Base-by-base conservation (phyloP, 2,888 invertebrate species). In the Drosophila kuntzei region DNA sequence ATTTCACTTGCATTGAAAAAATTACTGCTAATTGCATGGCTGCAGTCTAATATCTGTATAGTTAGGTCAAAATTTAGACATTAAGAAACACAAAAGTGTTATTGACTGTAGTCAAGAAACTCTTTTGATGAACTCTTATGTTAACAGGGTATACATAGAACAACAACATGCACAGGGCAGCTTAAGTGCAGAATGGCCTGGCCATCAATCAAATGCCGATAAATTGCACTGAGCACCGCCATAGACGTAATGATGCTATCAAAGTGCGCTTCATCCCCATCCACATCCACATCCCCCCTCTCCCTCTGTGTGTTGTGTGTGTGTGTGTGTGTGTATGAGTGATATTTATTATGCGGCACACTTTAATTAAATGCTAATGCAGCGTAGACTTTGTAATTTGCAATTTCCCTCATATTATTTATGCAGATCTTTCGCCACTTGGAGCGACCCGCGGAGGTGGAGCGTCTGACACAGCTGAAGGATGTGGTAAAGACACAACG, bases 371-470 rank as follows among this genome's bases (percentile, higher is more conserved):
- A 71, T 76, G 54, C 46, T 61, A 63, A 76, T 71, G 63, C 63
- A 50, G 47, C 58, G 27, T 46, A 9, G 47, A 37, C 57, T 49
- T 20, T 64, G 47, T 76, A 66, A 54, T 67, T 66, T 60, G 59
- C 39, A 44, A 70, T 63, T 49, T 50, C 37, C 12, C 8, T 29
- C 34, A 20, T 53, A 22, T 50, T 9, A 25, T 37, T 16, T 37
- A 29, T 39, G 32, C 72, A 96, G 97, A 95, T 97, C 62, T 97
- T 97, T 89, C 94, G 95, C 43, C 94, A 95, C 49, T 93, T 97
- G 67, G 97, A 97, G 92, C 94, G 95, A 83, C 96, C 96, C 2
- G 95, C 95, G 0, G 97, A 97, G 93, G 91, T 95, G 83, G 94
- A 94, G 9, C 95, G 95, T 77, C 93, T 96, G 77, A 93, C 93